phyloP scores from a whole-genome alignment of 2,113 vertebrate genomes.

The Meleagris gallopavo region DNA sequence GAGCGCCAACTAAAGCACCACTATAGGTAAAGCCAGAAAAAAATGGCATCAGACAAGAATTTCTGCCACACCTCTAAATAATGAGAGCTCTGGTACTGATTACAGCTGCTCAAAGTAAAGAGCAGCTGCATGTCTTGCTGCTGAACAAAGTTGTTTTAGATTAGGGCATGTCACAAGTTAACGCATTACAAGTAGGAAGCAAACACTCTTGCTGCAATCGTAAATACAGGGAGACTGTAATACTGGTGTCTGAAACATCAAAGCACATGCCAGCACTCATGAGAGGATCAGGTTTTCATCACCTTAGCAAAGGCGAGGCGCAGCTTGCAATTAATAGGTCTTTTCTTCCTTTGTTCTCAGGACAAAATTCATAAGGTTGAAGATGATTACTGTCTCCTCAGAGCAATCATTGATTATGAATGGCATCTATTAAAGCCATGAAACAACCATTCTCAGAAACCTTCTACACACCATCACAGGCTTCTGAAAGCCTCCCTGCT shows the following conservation, averaged over 20 bases:
- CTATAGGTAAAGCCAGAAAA: neutral
- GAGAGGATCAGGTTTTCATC: neutral
- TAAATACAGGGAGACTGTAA: neutral
- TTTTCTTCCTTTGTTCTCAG: neutral
- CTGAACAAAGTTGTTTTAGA: neutral
- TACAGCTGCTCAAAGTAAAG: neutral
- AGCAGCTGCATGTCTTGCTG: neutral
- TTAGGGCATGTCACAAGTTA: neutral
- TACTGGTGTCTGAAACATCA: neutral
- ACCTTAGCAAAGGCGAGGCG: neutral
- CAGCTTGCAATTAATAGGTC: neutral
- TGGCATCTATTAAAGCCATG: neutral
- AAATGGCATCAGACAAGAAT: neutral
- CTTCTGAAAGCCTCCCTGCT: neutral
- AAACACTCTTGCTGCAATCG: neutral
- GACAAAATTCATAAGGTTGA: rapidly evolving
- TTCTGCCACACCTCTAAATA: neutral
- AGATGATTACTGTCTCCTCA: neutral
- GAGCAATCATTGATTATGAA: neutral
- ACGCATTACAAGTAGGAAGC: neutral
- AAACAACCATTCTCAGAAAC: neutral
- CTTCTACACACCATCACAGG: neutral
- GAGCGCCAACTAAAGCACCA: neutral
- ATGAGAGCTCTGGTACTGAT: neutral
- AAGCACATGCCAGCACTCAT: neutral